Conservation (phyloP, 2,888 invertebrate species). For the Terebella lapidaria region DNA sequence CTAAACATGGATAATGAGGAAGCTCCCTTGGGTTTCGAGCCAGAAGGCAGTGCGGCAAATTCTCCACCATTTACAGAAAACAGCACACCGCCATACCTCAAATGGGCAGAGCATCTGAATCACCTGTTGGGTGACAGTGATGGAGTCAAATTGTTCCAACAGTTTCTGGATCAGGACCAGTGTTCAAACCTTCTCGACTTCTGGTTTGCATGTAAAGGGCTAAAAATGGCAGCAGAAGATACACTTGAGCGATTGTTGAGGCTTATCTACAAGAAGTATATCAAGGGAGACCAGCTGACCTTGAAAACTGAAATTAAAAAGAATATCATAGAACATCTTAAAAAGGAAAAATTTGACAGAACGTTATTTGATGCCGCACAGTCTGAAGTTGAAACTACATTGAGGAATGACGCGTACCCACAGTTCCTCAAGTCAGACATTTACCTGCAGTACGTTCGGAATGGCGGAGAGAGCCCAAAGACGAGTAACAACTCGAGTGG, state of each 20-base stretch:
- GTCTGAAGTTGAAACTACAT: slow-evolving; percentile 73
- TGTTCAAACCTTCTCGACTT: slow-evolving; percentile 58
- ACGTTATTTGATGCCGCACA: slow-evolving; percentile 83
- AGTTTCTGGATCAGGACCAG: slow-evolving; percentile 50
- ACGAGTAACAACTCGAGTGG: slow-evolving; percentile 21
- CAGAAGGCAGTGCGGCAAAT: slow-evolving; percentile 59
- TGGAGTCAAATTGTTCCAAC: slow-evolving; percentile 79
- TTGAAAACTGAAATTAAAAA: slow-evolving; percentile 67
- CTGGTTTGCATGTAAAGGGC: slow-evolving; percentile 71
- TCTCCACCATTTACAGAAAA: slow-evolving; percentile 52
- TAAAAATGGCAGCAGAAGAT: slow-evolving; percentile 58
- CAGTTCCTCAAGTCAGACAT: slow-evolving; percentile 88
- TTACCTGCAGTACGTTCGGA: slow-evolving; percentile 64
- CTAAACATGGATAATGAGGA: slow-evolving; percentile 31
- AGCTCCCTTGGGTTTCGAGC: slow-evolving; percentile 60
- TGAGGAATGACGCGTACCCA: slow-evolving; percentile 83
- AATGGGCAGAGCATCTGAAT: slow-evolving; percentile 83
- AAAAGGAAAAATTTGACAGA: slow-evolving; percentile 61
- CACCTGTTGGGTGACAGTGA: slow-evolving; percentile 81
- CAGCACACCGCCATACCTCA: slow-evolving; percentile 68
- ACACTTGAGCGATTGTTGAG: slow-evolving; percentile 56
- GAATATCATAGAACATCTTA: slow-evolving; percentile 59
- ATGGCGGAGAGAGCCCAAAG: slow-evolving; percentile 45
- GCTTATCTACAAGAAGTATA: slow-evolving; percentile 56
- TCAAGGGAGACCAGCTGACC: slow-evolving; percentile 67